Evolutionary conservation across 1,140 invertebrate genomes (phyloP).

Genomic region (Platorchestia sp.): DNA sequence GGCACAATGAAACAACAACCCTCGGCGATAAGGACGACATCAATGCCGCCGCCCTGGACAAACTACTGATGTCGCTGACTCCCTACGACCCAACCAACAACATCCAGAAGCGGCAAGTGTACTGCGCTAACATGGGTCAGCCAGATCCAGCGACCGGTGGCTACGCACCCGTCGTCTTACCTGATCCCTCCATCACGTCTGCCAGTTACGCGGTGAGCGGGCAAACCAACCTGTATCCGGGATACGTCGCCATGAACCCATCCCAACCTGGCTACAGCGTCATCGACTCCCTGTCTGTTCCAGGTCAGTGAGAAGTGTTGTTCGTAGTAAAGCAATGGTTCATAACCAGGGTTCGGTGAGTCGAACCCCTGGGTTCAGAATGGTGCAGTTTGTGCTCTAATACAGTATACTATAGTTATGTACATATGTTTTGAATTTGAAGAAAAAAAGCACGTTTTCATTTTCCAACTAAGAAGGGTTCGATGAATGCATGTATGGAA

Average conservation of each 20-base stretch:
- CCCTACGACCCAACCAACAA: constrained; percentile 36
- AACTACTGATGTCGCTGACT: constrained; percentile 3
- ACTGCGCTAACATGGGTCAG: neutral
- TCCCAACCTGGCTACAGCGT: neutral
- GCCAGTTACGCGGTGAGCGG: neutral
- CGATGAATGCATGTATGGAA: too few relatives aligned
- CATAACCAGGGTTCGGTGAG: too few relatives aligned
- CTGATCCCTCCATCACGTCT: neutral
- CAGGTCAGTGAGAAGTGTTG: neutral
- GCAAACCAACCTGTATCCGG: neutral
- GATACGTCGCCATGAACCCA: neutral
- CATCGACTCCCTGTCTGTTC: neutral
- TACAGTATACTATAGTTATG: too few relatives aligned
- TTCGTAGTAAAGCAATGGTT: too few relatives aligned
- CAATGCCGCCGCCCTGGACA: neutral
- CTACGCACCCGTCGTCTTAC: neutral
- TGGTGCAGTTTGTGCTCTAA: too few relatives aligned
- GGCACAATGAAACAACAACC: neutral
- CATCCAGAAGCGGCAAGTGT: neutral
- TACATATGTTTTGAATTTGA: too few relatives aligned
- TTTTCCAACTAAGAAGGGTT: too few relatives aligned
- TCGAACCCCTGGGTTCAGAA: too few relatives aligned
- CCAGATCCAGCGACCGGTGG: neutral
- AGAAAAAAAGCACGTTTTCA: too few relatives aligned
- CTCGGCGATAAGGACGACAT: neutral